Evolutionary conservation across 92 coral and sea anemone genomes (phyloP).

Genomic region (Actinostola sp.): DNA sequence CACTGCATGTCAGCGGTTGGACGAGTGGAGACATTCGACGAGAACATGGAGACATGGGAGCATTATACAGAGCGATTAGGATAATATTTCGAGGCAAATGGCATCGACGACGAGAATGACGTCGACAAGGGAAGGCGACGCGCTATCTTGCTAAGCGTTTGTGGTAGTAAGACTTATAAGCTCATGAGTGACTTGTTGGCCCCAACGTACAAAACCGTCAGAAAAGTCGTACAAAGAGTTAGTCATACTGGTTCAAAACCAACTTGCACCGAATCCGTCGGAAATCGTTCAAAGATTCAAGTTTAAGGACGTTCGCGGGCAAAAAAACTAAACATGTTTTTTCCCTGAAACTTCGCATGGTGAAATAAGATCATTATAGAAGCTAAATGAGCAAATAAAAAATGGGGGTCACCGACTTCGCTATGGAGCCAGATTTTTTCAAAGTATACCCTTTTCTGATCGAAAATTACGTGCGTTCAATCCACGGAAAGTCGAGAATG

Average conservation of each 20-base stretch:
- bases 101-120: background rate
- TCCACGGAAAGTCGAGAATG: too few relatives aligned
- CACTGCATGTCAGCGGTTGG: too few relatives aligned
- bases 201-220: slow-evolving; percentile 36
- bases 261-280: slow-evolving; percentile 36
- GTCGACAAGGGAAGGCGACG: slow-evolving; percentile 27
- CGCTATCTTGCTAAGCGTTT: slow-evolving; percentile 35
- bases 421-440: too few relatives aligned
- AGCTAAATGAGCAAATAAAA: too few relatives aligned
- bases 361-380: too few relatives aligned
- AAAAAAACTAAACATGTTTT: too few relatives aligned
- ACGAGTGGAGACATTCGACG: too few relatives aligned
- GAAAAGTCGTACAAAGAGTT: slow-evolving; percentile 38
- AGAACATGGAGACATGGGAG: slow-evolving; percentile 29
- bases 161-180: slow-evolving; percentile 41
- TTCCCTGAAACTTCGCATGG: too few relatives aligned
- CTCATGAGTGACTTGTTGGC: slow-evolving; percentile 35
- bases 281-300: slow-evolving; percentile 1
- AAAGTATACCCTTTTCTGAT: too few relatives aligned
- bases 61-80: slow-evolving; percentile 23
- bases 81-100: slow-evolving; percentile 9
- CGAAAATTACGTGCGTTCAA: too few relatives aligned
- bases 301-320: too few relatives aligned
- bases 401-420: too few relatives aligned
- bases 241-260: slow-evolving; percentile 3